Base-by-base conservation (phyloP, 2,888 invertebrate species). In the Conistra vaccinii region DNA sequence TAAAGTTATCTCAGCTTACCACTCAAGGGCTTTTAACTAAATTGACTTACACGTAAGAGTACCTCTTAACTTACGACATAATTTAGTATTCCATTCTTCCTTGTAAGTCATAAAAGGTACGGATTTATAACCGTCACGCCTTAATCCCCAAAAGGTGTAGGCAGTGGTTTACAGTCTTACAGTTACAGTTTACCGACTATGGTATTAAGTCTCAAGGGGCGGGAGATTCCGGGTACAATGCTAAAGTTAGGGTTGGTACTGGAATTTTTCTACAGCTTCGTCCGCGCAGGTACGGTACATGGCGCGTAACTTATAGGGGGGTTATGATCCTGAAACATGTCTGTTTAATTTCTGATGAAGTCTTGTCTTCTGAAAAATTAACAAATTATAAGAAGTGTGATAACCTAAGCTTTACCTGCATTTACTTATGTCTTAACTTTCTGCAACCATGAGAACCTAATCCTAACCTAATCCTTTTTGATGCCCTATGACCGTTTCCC, bases 11-110 rank as follows among this genome's bases (percentile, higher is more conserved):
- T 68, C 68, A 77, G 60, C 39, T 23, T 35, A 57, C n/a, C 45
- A 68, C 55, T 76, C 45, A 14, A 0, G 48, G 35, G 78, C 77
- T 78, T 76, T 82, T 82, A 82, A 45, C 51, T 76, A 78, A 78
- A 76, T 81, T 75, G 53, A 78, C 48, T 81, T 82, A 76, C 67
- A 62, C 67, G 23, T 57, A 29, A 45, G 65, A 55, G 68, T 65
- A 55, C 23, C 78, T 60, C 39, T 65, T 58, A 77, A 48, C 76
- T 53, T 61, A 23, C 65, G 58, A 39, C 35, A 66, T 48, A 57
- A 62, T 78, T 69, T n/a, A 20, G 29, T 78, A 69, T 83, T 45
- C 39, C 42, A 29, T 32, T 51, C 23, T 66, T 42, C 26, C 5
- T 32, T 42, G 35, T 63, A 45, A 26, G 20, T 17, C 35, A 74